Base-by-base conservation (phyloP, 1,140 invertebrate genomes). In the Drosophila ficusphila region DNA sequence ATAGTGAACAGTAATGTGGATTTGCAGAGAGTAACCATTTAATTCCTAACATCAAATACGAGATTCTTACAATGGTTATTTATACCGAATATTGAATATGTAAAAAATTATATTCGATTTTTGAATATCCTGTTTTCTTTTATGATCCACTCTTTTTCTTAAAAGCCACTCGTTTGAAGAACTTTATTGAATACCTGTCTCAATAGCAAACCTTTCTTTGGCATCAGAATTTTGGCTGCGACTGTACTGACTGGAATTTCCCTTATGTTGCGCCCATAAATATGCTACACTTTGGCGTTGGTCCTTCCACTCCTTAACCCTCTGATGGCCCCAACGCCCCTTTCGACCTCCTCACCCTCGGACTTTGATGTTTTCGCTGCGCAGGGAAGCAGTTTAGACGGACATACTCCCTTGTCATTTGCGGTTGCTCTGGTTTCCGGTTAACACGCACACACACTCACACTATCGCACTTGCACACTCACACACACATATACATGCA, bases 381-480 rank as follows among this genome's bases (percentile, higher is more conserved):
- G 62, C 34, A 34, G 33, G 23, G 47, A 65, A 68, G 52, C 64
- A 81, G 75, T 81, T 74, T 64, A 72, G 79, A 67, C 51, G 71
- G 49, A 81, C 78, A 56, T 47, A 69, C 69, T 88, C 81, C 81
- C 81, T 77, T 86, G 81, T 81, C 76, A 77, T 76, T 86, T 85
- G 81, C 46, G 81, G 76, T 76, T 78, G 81, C 76, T 79, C 75
- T 85, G 79, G 79, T 71, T 83, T 83, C 79, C 79, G 79, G 79
- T 75, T 83, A 51, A 69, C 57, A 65, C 49, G 36, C 69, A 62
- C 42, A 36, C 34, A 33, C 60, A 56, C 53, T 14, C 41, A 16
- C 52, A 46, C 38, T 8, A 7, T 21, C 11, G 39, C 39, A 21
- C 11, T 41, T 21, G 18, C 39, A 44, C 38, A 19, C 53, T 11